These are phyloP conservation scores for Paradoxurus hermaphroditus DNA, from an alignment of 2,113 vertebrate genomes.

Conservation along the genomic window DNA sequence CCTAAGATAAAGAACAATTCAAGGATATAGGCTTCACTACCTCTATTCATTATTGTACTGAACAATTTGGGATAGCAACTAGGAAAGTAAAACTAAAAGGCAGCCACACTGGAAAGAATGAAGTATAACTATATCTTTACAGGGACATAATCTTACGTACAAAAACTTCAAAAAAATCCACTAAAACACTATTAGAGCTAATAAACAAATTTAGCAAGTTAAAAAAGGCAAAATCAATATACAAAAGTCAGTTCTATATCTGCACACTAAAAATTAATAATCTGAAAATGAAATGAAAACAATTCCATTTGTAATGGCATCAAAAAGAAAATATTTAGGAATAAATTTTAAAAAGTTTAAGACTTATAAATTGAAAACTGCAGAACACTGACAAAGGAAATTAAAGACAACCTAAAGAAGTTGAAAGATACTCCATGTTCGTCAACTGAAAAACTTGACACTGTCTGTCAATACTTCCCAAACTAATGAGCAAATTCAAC, in stretches of 20 bases:
- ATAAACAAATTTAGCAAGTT: not conserved
- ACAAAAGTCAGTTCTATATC: not conserved
- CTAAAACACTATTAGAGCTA: not conserved
- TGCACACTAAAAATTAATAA: not conserved
- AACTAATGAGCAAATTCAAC: not conserved
- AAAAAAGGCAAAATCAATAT: not conserved
- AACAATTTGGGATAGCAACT: not conserved
- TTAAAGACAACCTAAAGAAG: not conserved
- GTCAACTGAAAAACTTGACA: not conserved
- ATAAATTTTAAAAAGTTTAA: not conserved
- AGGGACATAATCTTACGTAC: not conserved
- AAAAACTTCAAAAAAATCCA: not conserved
- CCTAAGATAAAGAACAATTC: not conserved
- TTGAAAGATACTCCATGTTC: not conserved
- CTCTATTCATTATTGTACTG: not conserved
- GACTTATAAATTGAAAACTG: not conserved
- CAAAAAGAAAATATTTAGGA: not conserved
- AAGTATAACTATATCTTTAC: not conserved
- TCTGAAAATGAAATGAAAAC: not conserved
- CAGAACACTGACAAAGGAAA: not conserved
- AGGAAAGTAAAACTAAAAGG: not conserved
- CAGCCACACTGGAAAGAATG: not conserved
- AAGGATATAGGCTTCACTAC: not conserved
- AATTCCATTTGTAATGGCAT: not conserved
- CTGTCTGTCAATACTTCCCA: not conserved